Percentiles rank a stretch among this genome's conserved stretches.
Evolutionary conservation across 2,888 invertebrate genomes (phyloP).

Genomic region (Ceramica pisi): DNA sequence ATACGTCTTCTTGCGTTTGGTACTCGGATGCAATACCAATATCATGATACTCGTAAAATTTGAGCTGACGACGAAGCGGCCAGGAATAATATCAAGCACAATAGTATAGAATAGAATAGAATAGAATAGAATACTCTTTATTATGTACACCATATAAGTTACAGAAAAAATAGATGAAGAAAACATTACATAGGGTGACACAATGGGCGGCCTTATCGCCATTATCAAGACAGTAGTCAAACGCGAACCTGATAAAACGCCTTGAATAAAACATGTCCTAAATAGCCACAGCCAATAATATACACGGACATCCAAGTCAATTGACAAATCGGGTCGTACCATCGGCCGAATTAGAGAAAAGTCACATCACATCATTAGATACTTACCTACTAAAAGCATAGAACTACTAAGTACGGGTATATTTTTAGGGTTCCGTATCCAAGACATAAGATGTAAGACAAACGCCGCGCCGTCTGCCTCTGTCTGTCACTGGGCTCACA

Average conservation of each 20-base stretch:
- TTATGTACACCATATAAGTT: too few species aligned
- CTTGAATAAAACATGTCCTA: neutral
- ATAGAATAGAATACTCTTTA: too few species aligned
- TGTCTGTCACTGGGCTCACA: neutral
- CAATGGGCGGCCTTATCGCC: too few species aligned
- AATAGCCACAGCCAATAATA: neutral
- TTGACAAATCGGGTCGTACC: neutral
- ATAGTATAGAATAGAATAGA: too few species aligned
- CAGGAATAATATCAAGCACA: too few species aligned
- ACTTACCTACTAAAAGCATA: neutral
- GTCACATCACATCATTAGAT: neutral
- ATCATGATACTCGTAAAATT: conserved; percentile 2
- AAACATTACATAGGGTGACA: too few species aligned
- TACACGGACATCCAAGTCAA: neutral
- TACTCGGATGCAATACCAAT: neutral
- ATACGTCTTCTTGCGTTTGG: neutral
- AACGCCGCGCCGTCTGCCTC: neutral
- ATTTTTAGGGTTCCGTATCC: neutral
- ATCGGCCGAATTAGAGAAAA: neutral
- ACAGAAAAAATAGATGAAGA: too few species aligned
- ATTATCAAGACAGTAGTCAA: neutral
- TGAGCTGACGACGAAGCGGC: neutral
- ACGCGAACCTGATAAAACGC: neutral
- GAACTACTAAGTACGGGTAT: neutral
- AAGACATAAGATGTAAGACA: too few species aligned